Evolutionary conservation across 1,140 invertebrate species (phyloP).

Genomic region (Rhopalosiphum padi): DNA sequence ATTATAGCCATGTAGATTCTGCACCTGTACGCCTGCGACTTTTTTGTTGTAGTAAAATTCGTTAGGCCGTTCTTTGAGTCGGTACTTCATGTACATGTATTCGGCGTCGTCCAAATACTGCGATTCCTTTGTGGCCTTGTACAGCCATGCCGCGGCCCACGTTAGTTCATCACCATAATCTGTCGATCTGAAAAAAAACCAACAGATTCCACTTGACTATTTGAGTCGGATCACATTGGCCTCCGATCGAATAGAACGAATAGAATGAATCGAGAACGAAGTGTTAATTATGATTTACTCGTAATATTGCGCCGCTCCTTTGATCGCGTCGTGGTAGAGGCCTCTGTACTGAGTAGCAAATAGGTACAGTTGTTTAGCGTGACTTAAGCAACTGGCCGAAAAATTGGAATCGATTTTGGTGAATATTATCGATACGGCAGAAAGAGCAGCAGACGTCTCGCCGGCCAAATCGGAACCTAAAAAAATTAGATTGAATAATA

Average conservation of each 20-base stretch:
- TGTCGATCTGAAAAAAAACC: constrained; percentile 64
- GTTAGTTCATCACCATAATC: constrained; percentile 71
- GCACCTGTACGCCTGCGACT: constrained; percentile 68
- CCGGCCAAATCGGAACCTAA: constrained; percentile 71
- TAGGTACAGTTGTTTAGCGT: constrained; percentile 69
- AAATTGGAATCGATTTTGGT: constrained; percentile 65
- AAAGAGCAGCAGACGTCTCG: constrained; percentile 71
- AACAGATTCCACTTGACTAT: not conserved
- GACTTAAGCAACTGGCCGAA: constrained; percentile 65
- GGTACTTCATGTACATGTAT: constrained; percentile 66
- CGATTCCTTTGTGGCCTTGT: constrained; percentile 68
- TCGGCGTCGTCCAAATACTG: constrained; percentile 68
- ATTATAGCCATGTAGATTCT: not conserved
- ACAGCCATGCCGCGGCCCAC: constrained; percentile 72
- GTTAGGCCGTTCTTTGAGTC: constrained; percentile 65
- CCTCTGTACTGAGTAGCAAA: constrained; percentile 69
- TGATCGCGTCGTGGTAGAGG: constrained; percentile 69
- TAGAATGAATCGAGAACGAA: not conserved
- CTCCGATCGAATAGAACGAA: not conserved
- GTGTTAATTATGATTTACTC: constrained; percentile 63
- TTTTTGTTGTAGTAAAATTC: constrained; percentile 72
- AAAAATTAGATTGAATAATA: not conserved
- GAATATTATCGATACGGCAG: constrained; percentile 68
- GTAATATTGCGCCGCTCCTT: constrained; percentile 67
- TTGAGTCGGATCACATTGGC: not conserved